Conservation (phyloP, 2,888 invertebrate genomes). For the Drosophila paranaensis region DNA sequence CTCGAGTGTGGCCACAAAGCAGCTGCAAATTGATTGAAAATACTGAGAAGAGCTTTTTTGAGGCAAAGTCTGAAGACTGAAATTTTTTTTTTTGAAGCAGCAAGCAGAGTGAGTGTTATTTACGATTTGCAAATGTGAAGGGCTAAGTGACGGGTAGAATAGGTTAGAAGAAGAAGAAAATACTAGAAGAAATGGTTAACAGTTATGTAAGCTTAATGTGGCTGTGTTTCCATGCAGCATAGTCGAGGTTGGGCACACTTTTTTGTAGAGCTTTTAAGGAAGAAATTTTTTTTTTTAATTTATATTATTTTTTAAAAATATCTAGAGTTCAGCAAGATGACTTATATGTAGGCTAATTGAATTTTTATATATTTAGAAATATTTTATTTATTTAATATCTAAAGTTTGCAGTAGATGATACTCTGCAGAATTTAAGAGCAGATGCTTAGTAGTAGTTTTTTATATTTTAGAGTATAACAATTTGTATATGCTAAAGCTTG, state of each 20-base stretch:
- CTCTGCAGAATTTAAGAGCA: too few species aligned
- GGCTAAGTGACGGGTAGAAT: constrained; percentile 4
- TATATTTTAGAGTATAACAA: background rate
- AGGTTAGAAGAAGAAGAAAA: background rate
- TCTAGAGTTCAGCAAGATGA: too few species aligned
- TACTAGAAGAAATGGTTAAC: background rate
- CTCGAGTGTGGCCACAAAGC: constrained; percentile 27
- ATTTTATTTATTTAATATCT: too few species aligned
- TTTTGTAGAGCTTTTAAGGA: background rate
- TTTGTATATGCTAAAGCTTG: too few species aligned
- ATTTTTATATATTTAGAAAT: too few species aligned
- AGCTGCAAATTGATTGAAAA: constrained; percentile 8
- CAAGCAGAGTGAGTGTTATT: background rate
- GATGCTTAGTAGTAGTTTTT: too few species aligned
- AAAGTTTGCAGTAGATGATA: too few species aligned
- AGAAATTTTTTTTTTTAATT: too few species aligned
- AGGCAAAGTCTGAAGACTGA: background rate
- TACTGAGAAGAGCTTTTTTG: background rate
- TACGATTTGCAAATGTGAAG: constrained; percentile 14
- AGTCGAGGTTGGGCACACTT: background rate
- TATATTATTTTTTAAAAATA: too few species aligned
- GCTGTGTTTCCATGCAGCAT: constrained; percentile 6
- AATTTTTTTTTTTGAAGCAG: background rate
- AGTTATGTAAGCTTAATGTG: constrained; percentile 16
- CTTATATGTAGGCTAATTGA: too few species aligned